Evolutionary conservation across 2,797 vertebrate species (phyloP).

Genomic region (Anableps anableps): DNA sequence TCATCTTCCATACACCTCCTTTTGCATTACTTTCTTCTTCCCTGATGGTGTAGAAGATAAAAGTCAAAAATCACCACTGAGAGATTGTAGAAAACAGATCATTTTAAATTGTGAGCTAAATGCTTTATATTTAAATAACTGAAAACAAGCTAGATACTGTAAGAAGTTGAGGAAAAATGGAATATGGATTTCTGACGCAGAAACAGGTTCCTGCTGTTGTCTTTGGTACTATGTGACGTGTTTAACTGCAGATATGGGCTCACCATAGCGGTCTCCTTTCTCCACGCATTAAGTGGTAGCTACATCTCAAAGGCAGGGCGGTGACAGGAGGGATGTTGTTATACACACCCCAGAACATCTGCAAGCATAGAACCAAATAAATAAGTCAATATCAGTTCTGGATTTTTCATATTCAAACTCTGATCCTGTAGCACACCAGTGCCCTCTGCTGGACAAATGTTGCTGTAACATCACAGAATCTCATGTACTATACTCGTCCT

Average conservation of each 20-base stretch:
- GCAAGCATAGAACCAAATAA: conserved; percentile 14
- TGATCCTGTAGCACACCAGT: not conserved
- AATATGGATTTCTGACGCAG: not conserved
- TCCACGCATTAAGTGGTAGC: conserved; percentile 93
- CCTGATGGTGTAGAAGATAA: conserved; percentile 70
- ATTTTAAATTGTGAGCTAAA: not conserved
- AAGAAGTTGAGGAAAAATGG: not conserved
- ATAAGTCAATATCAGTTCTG: not conserved
- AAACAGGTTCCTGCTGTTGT: not conserved
- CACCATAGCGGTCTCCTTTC: conserved; percentile 90
- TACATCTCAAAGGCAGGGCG: conserved; percentile 87
- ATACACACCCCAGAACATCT: conserved; percentile 96
- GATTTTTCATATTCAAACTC: not conserved
- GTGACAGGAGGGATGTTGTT: conserved; percentile 92
- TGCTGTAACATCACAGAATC: not conserved
- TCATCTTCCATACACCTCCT: conserved; percentile 94
- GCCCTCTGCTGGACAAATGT: not conserved
- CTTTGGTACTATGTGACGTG: not conserved
- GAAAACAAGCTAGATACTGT: not conserved
- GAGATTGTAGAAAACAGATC: not conserved
- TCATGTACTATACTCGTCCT: not conserved
- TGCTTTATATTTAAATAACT: not conserved
- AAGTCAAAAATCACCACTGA: not conserved
- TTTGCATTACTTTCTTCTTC: conserved; percentile 94
- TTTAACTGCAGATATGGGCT: conserved; percentile 29